phyloP scores from a whole-genome alignment of 2,888 invertebrate species.

The Spilarctia lutea region DNA sequence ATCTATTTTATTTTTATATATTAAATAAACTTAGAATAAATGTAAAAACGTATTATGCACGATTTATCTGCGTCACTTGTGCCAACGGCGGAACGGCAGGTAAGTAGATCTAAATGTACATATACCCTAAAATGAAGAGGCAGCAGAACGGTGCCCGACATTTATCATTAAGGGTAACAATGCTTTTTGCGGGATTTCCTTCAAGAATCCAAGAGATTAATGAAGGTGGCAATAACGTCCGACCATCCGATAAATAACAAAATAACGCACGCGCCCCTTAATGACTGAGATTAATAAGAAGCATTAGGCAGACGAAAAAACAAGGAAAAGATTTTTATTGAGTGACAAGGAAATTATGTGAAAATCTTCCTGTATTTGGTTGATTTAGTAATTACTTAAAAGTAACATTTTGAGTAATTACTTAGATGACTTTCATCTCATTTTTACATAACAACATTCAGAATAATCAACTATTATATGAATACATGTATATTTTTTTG shows the following conservation, averaged over 20 bases:
- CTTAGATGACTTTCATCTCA: not conserved
- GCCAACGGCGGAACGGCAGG: not conserved
- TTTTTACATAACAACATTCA: not conserved
- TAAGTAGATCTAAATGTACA: constrained; percentile 28
- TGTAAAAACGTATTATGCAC: not conserved
- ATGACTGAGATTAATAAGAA: constrained; percentile 77
- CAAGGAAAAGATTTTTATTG: constrained; percentile 51
- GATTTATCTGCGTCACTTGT: not conserved
- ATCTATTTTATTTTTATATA: not conserved
- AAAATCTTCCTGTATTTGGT: constrained; percentile 13
- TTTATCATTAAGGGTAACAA: constrained; percentile 83
- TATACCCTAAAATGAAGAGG: constrained; percentile 45
- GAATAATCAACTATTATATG: too few species aligned
- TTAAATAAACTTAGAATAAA: not conserved
- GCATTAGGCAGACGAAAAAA: constrained; percentile 62
- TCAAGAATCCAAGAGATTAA: constrained; percentile 83
- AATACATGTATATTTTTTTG: too few species aligned
- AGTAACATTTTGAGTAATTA: not conserved
- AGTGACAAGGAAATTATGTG: constrained; percentile 31
- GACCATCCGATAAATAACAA: constrained; percentile 82
- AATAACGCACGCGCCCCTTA: constrained; percentile 77
- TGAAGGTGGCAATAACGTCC: constrained; percentile 81
- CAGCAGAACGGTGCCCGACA: constrained; percentile 59
- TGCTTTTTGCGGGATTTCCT: constrained; percentile 83
- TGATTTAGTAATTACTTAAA: not conserved